A percentile compares a stretch with the other conserved stretches of the same genome.
Conservation (phyloP, 2,888 invertebrate genomes). For the Microctonus brassicae region DNA sequence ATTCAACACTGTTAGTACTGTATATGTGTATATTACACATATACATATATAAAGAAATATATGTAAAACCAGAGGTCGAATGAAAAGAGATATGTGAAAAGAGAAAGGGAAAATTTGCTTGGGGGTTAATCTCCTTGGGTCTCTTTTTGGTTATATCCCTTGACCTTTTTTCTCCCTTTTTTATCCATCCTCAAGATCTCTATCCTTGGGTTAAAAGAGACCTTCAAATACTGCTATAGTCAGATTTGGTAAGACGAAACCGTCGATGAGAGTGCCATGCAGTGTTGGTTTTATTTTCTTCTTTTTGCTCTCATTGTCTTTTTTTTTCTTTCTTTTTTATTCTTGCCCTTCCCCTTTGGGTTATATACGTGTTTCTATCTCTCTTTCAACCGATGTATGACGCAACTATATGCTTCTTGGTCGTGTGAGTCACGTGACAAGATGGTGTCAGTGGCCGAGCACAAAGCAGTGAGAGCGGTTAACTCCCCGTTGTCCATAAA, state of each 20-base stretch:
- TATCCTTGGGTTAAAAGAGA: background rate
- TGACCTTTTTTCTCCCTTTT: background rate
- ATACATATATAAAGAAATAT: too few relatives aligned
- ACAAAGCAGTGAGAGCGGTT: slow-evolving; percentile 45
- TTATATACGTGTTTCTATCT: background rate
- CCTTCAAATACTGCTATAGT: background rate
- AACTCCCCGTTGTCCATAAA: background rate
- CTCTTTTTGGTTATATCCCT: background rate
- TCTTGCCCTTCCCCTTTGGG: too few relatives aligned
- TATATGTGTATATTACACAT: too few relatives aligned
- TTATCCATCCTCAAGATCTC: background rate
- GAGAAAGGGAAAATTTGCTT: background rate
- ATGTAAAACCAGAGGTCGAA: background rate
- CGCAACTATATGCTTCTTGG: slow-evolving; percentile 42
- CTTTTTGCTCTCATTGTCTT: too few relatives aligned
- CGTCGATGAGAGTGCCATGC: too few relatives aligned
- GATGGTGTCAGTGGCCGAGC: slow-evolving; percentile 57
- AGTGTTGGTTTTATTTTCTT: too few relatives aligned
- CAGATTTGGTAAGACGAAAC: background rate
- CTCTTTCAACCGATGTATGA: slow-evolving; percentile 38
- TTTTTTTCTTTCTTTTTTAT: too few relatives aligned
- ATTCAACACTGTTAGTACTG: too few relatives aligned
- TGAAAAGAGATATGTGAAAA: background rate
- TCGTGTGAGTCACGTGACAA: slow-evolving; percentile 48
- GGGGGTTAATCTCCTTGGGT: background rate